Conservation (phyloP, 1,140 invertebrate species). For the Metopolophium dirhodum region DNA sequence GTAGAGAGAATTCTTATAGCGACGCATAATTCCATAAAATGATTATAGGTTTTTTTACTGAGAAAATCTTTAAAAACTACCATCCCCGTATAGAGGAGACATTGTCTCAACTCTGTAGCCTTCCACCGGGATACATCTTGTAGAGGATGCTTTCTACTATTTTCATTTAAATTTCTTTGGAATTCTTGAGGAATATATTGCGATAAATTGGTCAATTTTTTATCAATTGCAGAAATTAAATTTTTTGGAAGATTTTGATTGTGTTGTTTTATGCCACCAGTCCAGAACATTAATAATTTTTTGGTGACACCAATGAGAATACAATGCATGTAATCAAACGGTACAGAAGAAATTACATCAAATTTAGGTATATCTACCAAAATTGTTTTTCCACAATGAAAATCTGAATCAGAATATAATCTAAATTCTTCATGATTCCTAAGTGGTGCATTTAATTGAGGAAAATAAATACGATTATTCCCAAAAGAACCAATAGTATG, state of each 20-base stretch:
- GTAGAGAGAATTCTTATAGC: neutral
- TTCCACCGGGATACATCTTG: neutral
- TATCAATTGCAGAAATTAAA: neutral
- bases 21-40: neutral
- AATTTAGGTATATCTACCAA: neutral
- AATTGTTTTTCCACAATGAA: neutral
- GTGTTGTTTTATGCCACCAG: neutral
- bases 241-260: neutral
- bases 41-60: neutral
- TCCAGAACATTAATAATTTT: constrained; percentile 23
- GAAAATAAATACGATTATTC: neutral
- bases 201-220: neutral
- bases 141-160: neutral
- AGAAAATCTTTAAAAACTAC: neutral
- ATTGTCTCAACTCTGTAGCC: neutral
- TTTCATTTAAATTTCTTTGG: neutral
- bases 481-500: neutral
- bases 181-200: constrained; percentile 20
- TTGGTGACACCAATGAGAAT: neutral
- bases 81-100: neutral
- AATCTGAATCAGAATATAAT: neutral
- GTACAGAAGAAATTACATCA: neutral
- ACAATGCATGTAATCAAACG: constrained; percentile 11
- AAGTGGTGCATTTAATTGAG: neutral
- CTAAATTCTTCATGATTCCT: neutral